Percentiles rank a stretch among this genome's conserved stretches.
Conservation (phyloP, 1,140 invertebrate genomes). For the Harpegnathos saltator region DNA sequence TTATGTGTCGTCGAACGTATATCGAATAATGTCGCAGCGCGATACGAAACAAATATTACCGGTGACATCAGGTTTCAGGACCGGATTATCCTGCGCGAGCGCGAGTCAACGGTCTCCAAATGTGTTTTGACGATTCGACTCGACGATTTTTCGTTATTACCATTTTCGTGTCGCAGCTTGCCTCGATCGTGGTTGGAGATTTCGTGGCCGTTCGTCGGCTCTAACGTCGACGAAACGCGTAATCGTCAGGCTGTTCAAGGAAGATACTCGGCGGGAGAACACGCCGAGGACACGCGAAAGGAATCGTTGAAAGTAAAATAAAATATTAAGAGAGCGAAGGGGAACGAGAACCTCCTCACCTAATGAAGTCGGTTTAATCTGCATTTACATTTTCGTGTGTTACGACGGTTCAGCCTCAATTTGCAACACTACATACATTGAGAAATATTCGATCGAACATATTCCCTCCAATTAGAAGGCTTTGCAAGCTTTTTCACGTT, state of each 20-base stretch:
- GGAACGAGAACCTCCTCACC: too few species aligned
- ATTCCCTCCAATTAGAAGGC: background rate
- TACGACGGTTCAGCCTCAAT: too few species aligned
- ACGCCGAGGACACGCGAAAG: too few species aligned
- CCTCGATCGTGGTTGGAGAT: background rate
- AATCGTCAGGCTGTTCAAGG: too few species aligned
- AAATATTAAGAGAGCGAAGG: too few species aligned
- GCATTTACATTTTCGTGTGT: too few species aligned
- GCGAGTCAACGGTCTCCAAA: background rate
- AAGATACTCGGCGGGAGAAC: too few species aligned
- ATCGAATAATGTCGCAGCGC: constrained; percentile 14
- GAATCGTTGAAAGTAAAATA: too few species aligned
- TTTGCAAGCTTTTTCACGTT: background rate
- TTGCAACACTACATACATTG: too few species aligned
- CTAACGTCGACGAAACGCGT: too few species aligned
- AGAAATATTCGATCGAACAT: background rate
- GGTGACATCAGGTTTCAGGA: constrained; percentile 1
- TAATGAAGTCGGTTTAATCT: too few species aligned
- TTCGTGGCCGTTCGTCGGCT: background rate
- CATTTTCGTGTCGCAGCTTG: background rate
- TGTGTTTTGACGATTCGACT: background rate
- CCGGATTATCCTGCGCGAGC: background rate
- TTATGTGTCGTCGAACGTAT: constrained; percentile 41
- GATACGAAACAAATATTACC: constrained; percentile 16
- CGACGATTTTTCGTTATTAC: background rate